Base-by-base conservation (phyloP, 2,888 invertebrate genomes). In the Artemia sp. region DNA sequence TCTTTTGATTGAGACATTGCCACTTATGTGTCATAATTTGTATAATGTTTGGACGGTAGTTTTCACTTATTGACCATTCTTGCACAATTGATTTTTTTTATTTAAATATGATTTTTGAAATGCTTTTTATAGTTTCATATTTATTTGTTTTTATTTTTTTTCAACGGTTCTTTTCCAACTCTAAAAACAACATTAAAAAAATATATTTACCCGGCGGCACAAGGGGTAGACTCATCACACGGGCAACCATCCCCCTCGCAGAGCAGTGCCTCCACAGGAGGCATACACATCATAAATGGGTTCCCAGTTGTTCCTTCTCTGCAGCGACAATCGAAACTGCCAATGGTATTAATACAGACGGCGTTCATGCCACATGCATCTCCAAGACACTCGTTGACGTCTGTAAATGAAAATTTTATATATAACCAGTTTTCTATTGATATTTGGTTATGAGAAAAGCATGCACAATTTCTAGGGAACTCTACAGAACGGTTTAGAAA, bases 241-340 rank as follows among this genome's bases (percentile, higher is more conserved):
- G 83, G 81, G 74, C 90, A 91, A 70, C 83, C 70, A 10, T 70
- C 71, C 66, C 72, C 73, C 12, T 70, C 71, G 67, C 74, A 74
- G 51, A 74, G 73, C 11, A 73, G 72, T 4, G 74, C 71, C 70
- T 73, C 72, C 51, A 69, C 68, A 51, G 73, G 72, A 38, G 73
- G 74, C 72, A 73, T 73, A 76, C 92, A 92, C 76, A 87, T 85
- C 72, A 86, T 83, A 76, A 91, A 92, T 0, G 93, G 92, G 82
- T 93, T 92, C 68, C 92, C 92, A 71, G 86, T 86, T 77, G 85
- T 88, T 68, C 86, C 86, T 72, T 88, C 87, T 76, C 88, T 86
- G 76, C 95, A 95, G 64, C 88, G 84, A 77, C 95, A 95, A 76
- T 90, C 90, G 77, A 86, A 94, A 74, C 88, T 86, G 69, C 94